Evolutionary conservation across 2,113 vertebrate genomes (phyloP).

Genomic region (Tricholaema leucomelas): DNA sequence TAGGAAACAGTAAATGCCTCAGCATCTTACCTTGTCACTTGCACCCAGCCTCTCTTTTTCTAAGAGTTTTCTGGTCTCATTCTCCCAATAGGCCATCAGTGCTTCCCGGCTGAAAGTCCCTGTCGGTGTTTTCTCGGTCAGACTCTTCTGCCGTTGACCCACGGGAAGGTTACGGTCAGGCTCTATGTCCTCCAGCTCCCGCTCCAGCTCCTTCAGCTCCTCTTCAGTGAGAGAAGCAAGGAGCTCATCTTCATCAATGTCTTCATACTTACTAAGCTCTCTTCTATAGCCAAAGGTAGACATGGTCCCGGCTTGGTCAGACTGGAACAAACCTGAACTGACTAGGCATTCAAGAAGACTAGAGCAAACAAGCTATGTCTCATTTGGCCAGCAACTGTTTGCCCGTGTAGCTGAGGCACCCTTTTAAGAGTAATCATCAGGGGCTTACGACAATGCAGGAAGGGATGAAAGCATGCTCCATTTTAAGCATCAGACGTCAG

Average conservation of each 20-base stretch:
- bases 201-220: constrained; percentile 93
- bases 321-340: constrained; percentile 29
- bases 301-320: constrained; percentile 80
- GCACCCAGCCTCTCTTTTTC: constrained; percentile 87
- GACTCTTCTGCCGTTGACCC: constrained; percentile 92
- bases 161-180: constrained; percentile 89
- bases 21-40: constrained; percentile 73
- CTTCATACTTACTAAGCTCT: constrained; percentile 97
- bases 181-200: constrained; percentile 92
- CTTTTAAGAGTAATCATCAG: constrained; percentile 86
- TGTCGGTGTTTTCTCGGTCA: constrained; percentile 93
- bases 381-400: constrained; percentile 78
- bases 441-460: constrained; percentile 80
- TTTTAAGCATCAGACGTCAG: constrained; percentile 92
- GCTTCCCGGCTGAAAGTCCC: constrained; percentile 95
- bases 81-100: constrained; percentile 96
- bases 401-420: constrained; percentile 75
- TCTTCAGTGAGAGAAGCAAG: constrained; percentile 91
- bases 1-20: background rate
- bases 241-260: constrained; percentile 96
- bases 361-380: constrained; percentile 33
- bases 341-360: constrained; percentile 66
- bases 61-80: constrained; percentile 89
- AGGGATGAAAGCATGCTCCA: constrained; percentile 88
- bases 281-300: constrained; percentile 93